These are phyloP conservation scores for Chromobotia macracanthus DNA, from an alignment of 2,797 vertebrate genomes.

Conservation along the genomic window DNA sequence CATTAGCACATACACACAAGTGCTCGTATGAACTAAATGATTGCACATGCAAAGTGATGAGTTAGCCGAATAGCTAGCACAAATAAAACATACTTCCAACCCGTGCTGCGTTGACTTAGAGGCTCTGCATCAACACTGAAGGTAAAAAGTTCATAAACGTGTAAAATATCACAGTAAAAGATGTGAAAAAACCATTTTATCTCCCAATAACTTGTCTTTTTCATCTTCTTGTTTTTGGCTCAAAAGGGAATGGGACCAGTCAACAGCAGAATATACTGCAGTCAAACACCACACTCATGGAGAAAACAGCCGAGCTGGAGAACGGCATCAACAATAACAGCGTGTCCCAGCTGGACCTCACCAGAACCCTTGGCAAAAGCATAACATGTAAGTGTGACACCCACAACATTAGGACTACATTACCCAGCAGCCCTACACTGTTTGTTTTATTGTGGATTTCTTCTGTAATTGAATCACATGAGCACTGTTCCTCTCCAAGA, in stretches of 20 bases:
- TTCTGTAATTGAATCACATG: conserved; percentile 48
- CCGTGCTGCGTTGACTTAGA: neutral
- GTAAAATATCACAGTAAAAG: neutral
- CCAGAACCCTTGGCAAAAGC: conserved; percentile 47
- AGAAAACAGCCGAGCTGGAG: conserved; percentile 50
- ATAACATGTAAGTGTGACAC: conserved; percentile 57
- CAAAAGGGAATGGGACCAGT: conserved; percentile 42
- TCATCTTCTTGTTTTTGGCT: conserved; percentile 26
- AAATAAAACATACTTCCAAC: conserved; percentile 13
- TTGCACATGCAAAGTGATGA: conserved; percentile 46
- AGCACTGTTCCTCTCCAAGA: neutral
- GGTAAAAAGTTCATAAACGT: neutral
- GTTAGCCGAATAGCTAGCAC: conserved; percentile 34
- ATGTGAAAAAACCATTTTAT: neutral
- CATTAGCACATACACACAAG: conserved; percentile 6
- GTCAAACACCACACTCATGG: conserved; percentile 24
- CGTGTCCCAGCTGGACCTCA: conserved; percentile 57
- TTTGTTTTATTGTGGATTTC: conserved; percentile 14
- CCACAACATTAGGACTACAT: neutral
- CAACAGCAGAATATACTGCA: conserved; percentile 10
- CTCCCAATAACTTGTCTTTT: neutral
- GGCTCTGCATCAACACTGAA: neutral
- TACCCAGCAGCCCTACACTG: neutral
- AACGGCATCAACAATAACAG: conserved; percentile 66
- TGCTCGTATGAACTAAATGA: conserved; percentile 29